Base-by-base conservation (phyloP, 2,888 invertebrate species). In the Tipula unca region DNA sequence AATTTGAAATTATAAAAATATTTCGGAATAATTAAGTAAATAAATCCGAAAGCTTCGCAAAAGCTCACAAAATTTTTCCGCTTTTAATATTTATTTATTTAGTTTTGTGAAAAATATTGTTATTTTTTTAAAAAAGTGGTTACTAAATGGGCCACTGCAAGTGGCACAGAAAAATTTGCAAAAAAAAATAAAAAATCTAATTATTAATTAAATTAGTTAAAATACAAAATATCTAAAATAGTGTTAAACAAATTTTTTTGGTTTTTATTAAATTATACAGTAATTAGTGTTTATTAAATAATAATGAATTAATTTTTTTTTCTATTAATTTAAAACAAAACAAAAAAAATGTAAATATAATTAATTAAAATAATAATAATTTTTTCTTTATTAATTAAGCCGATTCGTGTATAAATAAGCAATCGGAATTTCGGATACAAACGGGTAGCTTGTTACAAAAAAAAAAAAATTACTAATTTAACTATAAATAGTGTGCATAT, bases 131-230 rank as follows among this genome's bases (percentile, higher is more conserved):
- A 69, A 48, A 69, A 69, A 69, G 69, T 69, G 69, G 8, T 69
- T 25, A 25, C 25, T 69, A 69, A 69, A 88, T 88, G 88, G 88
- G 88, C 88, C 88, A 88, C 88, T 88, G 87, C 87, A 88, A 88
- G 88, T 88, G 88, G 88, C 88, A 87, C 86, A 86, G 86, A 86
- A 86, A 86, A 86, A 69, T 69, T 69, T 69, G 69, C 69, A 69
- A 69, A 69, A 20, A 20, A 69, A 48, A 36, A 36, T 42, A 14
- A 42, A 48, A 48, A 48, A n/a, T 39, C 13, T 6, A 32, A 32
- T 6, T 6, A 6, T 39, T 48, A n/a, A 25, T 25, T 17, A 29
- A 36, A 36, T 32, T 83, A 17, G n/a, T 8, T 17, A 83, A 83
- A 83, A 17, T 83, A 1, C 25, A 17, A 32, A 29, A 3, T 29